Evolutionary conservation across 2,797 vertebrate species (phyloP).

Genomic region (Spatula clypeata): DNA sequence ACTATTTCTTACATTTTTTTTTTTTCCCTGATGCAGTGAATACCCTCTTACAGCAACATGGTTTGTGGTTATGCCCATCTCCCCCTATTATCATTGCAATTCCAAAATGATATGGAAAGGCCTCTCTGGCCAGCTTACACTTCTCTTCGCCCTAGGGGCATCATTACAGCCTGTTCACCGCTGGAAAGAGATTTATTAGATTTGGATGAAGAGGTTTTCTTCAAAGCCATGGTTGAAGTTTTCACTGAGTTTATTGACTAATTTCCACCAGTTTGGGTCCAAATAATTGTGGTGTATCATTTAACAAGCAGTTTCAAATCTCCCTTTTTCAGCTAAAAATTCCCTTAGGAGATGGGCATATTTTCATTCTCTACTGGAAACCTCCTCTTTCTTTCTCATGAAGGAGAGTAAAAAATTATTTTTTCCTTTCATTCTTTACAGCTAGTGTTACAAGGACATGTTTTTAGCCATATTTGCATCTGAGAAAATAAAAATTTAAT

Average conservation of each 20-base stretch:
- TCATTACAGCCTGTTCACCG: background rate
- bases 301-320: background rate
- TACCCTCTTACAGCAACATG: fast-evolving
- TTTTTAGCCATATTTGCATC: background rate
- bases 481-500: background rate
- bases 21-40: background rate
- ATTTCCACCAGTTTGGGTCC: background rate
- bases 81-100: too few relatives aligned
- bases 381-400: background rate
- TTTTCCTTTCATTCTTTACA: background rate
- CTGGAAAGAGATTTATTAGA: background rate
- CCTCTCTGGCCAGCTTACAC: background rate
- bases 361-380: background rate
- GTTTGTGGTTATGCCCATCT: fast-evolving
- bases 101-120: background rate
- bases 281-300: background rate
- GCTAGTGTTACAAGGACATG: fast-evolving
- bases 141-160: background rate
- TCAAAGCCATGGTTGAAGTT: background rate
- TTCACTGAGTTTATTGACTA: background rate
- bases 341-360: background rate
- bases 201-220: background rate
- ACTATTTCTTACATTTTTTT: fast-evolving
- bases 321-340: background rate
- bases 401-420: background rate